phyloP scores from a whole-genome alignment of 2,113 vertebrate species.

The Gambusia holbrooki region DNA sequence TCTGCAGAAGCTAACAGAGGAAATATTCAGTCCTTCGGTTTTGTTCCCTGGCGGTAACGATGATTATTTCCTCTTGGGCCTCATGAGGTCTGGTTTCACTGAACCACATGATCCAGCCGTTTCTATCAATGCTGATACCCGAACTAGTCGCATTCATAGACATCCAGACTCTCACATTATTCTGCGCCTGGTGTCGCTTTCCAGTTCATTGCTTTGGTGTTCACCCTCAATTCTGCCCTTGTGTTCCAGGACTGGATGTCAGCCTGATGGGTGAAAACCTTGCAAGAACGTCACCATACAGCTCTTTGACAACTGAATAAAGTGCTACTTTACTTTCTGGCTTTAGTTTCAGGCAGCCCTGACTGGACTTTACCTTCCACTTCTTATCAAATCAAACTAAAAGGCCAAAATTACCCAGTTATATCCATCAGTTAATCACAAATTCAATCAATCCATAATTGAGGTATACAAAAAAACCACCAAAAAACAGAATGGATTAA shows the following conservation, averaged over 20 bases:
- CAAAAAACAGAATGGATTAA: too few species aligned
- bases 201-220: not conserved
- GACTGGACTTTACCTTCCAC: too few species aligned
- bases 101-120: conserved; percentile 21
- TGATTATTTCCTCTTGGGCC: conserved; percentile 20
- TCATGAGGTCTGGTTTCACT: conserved; percentile 1
- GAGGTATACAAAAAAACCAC: too few species aligned
- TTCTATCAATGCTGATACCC: not conserved
- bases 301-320: conserved; percentile 46
- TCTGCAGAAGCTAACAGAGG: not conserved
- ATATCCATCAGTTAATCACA: not conserved
- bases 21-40: not conserved
- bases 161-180: not conserved
- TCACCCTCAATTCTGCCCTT: not conserved
- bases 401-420: not conserved
- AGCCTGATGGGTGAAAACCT: conserved; percentile 33
- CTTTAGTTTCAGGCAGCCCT: too few species aligned
- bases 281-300: not conserved
- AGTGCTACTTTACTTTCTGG: conserved; percentile 11
- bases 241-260: conserved; percentile 14
- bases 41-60: conserved; percentile 2
- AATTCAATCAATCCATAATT: not conserved
- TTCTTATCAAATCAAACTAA: not conserved
- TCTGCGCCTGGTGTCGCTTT: conserved; percentile 1
- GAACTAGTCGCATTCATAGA: not conserved